Conservation (phyloP, 2,888 invertebrate genomes). For the Eurytoma adleriae region DNA sequence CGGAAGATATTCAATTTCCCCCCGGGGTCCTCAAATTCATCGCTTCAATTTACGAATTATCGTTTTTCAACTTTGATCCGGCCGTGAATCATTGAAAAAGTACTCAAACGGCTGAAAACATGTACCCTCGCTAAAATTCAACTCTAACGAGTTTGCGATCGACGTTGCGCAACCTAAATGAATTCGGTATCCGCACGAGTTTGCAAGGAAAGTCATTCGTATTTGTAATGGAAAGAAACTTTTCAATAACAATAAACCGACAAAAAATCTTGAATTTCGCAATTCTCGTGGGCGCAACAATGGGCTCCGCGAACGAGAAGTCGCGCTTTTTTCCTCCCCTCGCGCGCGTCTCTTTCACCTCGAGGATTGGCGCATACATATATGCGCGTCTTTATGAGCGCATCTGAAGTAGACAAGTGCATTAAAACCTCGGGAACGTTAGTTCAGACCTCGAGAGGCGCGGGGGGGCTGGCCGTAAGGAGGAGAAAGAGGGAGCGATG, state of each 20-base stretch:
- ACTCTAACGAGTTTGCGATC: too few species aligned
- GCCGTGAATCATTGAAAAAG: too few species aligned
- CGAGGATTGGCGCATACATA: constrained; percentile 65
- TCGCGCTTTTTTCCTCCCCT: neutral
- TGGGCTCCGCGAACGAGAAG: constrained; percentile 50
- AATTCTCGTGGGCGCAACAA: constrained; percentile 56
- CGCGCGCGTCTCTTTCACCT: constrained; percentile 43
- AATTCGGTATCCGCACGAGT: too few species aligned
- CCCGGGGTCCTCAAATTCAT: too few species aligned
- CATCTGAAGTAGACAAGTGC: constrained; percentile 76
- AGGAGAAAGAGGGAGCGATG: constrained; percentile 54
- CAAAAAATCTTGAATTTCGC: constrained; percentile 54
- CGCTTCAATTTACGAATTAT: too few species aligned
- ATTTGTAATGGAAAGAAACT: too few species aligned
- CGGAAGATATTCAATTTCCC: neutral
- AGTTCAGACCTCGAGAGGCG: constrained; percentile 72
- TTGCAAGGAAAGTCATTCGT: too few species aligned
- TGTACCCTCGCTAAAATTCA: too few species aligned
- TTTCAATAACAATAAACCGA: constrained; percentile 23
- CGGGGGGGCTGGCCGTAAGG: constrained; percentile 45
- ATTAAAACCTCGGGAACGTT: constrained; percentile 75
- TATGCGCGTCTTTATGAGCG: constrained; percentile 74
- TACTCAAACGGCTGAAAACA: too few species aligned
- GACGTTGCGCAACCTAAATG: too few species aligned
- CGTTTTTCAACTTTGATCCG: too few species aligned